Conservation (phyloP, 2,797 vertebrate genomes). For the Dendrocincla fuliginosa region DNA sequence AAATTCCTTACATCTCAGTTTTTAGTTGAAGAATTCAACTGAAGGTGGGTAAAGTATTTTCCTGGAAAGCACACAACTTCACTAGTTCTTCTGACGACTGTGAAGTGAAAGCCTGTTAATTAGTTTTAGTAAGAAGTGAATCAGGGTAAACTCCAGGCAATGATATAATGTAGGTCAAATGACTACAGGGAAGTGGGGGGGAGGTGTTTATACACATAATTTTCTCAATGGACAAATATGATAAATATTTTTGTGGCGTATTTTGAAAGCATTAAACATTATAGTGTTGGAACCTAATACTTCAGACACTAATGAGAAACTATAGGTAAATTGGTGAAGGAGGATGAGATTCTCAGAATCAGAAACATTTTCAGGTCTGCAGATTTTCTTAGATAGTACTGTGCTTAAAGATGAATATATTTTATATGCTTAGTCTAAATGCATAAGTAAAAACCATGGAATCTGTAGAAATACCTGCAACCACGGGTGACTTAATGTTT, state of each 20-base stretch:
- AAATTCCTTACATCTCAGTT: background rate
- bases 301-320: background rate
- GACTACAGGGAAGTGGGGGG: background rate
- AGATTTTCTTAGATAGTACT: background rate
- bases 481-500: conserved; percentile 96
- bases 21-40: background rate
- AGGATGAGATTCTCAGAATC: background rate
- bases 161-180: background rate
- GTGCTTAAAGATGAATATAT: background rate
- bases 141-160: background rate
- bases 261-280: background rate
- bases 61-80: background rate
- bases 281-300: background rate
- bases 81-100: background rate
- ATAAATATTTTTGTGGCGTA: background rate
- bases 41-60: background rate
- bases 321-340: background rate
- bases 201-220: background rate
- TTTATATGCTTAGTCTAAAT: background rate
- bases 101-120: background rate
- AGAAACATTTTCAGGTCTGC: background rate
- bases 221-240: background rate
- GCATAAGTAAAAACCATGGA: background rate
- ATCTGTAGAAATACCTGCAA: conserved; percentile 82
- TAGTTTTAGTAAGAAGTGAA: background rate